Conservation (phyloP, 1,140 invertebrate genomes). For the Drosophila oshimai region DNA sequence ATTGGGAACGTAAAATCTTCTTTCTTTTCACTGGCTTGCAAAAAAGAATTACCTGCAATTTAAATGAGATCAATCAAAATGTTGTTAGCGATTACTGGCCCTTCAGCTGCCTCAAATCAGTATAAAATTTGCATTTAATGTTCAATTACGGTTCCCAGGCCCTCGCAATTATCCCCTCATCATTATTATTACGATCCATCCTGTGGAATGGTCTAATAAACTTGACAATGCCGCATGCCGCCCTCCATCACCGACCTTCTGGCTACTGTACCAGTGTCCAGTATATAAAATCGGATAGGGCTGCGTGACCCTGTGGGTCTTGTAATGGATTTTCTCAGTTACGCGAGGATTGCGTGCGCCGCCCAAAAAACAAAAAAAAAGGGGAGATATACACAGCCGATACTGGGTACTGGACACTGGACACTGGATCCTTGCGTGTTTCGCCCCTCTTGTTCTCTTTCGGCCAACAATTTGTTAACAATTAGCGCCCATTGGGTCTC, state of each 20-base stretch:
- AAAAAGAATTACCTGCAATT: neutral
- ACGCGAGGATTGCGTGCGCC: conserved; percentile 65
- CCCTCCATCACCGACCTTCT: neutral
- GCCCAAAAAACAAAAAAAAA: neutral
- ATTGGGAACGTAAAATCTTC: too few relatives aligned
- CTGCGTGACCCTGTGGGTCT: conserved; percentile 32
- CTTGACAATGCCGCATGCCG: conserved; percentile 17
- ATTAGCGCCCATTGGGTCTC: conserved; percentile 54
- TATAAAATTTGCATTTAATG: conserved; percentile 20
- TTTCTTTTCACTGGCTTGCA: too few relatives aligned
- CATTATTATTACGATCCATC: conserved; percentile 8
- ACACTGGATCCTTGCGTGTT: conserved; percentile 44
- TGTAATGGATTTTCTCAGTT: conserved; percentile 68
- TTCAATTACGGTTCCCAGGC: conserved; percentile 21
- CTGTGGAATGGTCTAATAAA: conserved; percentile 22
- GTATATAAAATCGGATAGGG: neutral
- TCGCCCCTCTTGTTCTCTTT: conserved; percentile 17
- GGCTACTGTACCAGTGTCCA: conserved; percentile 41
- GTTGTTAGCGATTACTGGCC: neutral
- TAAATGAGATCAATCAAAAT: conserved; percentile 14
- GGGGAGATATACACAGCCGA: neutral
- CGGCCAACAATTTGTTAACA: conserved; percentile 75
- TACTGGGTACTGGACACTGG: neutral
- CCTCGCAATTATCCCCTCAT: neutral
- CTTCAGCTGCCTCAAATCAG: neutral